phyloP scores from a whole-genome alignment of 2,797 vertebrate species.

The Sarcophilus harrisii region DNA sequence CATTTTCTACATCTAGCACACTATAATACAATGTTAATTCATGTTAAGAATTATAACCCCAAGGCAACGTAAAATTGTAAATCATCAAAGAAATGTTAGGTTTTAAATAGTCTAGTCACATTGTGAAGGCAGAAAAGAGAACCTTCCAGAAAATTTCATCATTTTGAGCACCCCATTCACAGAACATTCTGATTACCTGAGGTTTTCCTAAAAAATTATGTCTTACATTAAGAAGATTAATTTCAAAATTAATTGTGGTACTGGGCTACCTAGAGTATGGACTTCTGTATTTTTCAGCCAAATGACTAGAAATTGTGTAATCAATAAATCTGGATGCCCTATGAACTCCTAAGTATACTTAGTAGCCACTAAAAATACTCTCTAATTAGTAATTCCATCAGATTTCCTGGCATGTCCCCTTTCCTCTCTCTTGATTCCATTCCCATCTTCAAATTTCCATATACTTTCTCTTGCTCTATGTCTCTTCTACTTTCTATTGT shows the following conservation, averaged over 20 bases:
- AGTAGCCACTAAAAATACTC: background rate
- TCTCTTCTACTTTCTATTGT: background rate
- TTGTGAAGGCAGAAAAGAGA: slow-evolving; percentile 4
- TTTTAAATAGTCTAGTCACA: slow-evolving; percentile 14
- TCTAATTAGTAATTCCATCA: background rate
- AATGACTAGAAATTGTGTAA: slow-evolving; percentile 22
- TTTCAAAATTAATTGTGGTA: background rate
- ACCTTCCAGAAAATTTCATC: background rate
- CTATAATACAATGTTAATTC: background rate
- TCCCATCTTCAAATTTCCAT: background rate
- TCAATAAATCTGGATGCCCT: background rate
- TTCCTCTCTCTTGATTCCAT: background rate
- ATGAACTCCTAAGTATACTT: background rate
- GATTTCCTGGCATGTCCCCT: background rate
- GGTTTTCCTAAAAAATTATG: slow-evolving; percentile 4
- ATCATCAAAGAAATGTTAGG: slow-evolving; percentile 31
- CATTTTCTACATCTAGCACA: slow-evolving; percentile 1
- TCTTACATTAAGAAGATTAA: slow-evolving; percentile 3
- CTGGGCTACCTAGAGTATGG: slow-evolving; percentile 23
- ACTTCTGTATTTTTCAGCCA: background rate
- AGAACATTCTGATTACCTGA: background rate
- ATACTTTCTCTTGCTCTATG: background rate
- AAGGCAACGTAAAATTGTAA: slow-evolving; percentile 3
- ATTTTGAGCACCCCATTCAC: background rate
- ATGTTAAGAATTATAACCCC: slow-evolving; percentile 24